Evolutionary conservation across 2,888 invertebrate genomes (phyloP).

Genomic region (Watsonalla binaria): DNA sequence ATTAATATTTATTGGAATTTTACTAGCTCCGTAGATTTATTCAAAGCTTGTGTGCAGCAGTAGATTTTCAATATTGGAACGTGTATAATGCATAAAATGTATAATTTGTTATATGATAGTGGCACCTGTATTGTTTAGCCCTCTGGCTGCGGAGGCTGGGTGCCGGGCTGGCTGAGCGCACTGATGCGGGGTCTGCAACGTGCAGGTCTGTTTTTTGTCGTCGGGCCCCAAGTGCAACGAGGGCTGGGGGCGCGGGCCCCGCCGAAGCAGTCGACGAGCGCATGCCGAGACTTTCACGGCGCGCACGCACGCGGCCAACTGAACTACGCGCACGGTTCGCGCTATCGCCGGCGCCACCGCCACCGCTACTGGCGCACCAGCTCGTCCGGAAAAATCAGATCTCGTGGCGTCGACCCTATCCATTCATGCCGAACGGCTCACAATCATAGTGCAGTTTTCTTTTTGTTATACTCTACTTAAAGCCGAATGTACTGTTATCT

Average conservation of each 20-base stretch:
- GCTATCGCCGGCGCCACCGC: constrained; percentile 51
- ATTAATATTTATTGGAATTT: too few species aligned
- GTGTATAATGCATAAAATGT: constrained; percentile 8
- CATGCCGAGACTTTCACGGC: constrained; percentile 71
- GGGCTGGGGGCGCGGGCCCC: constrained; percentile 23
- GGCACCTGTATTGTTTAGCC: constrained; percentile 73
- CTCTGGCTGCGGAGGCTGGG: constrained; percentile 78
- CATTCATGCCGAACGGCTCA: constrained; percentile 71
- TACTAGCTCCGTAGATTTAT: too few species aligned
- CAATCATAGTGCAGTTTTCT: constrained; percentile 58
- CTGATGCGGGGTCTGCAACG: constrained; percentile 60
- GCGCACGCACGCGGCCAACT: constrained; percentile 73
- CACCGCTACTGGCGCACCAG: constrained; percentile 30
- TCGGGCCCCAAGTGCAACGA: constrained; percentile 67
- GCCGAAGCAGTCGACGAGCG: constrained; percentile 50
- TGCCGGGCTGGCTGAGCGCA: constrained; percentile 63
- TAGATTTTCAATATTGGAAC: too few species aligned
- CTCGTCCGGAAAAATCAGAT: constrained; percentile 68
- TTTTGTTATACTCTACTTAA: constrained; percentile 69
- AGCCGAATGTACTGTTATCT: constrained; percentile 34
- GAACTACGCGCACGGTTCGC: constrained; percentile 52
- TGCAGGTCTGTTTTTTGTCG: constrained; percentile 78
- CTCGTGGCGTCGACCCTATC: constrained; percentile 70
- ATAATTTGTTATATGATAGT: constrained; percentile 16
- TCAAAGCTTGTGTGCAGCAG: too few species aligned